A percentile compares a stretch with the other conserved stretches of the same genome.
phyloP scores from a whole-genome alignment of 2,797 vertebrate species.

The Meriones psammophilus region DNA sequence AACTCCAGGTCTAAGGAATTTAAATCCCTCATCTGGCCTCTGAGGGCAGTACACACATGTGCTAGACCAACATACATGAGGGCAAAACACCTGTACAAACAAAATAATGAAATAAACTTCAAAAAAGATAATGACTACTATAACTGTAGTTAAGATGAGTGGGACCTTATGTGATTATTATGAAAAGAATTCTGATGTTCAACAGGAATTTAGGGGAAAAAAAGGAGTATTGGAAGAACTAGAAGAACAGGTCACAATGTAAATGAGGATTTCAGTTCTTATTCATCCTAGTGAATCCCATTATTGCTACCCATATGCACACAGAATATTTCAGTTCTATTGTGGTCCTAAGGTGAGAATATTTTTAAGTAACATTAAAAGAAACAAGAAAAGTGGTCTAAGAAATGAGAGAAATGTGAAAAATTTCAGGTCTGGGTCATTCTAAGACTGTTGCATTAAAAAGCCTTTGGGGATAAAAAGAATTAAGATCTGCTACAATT shows the following conservation, averaged over 20 bases:
- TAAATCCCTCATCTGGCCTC: not conserved
- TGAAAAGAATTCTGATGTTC: conserved; percentile 64
- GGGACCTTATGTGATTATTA: not conserved
- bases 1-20: not conserved
- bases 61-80: not conserved
- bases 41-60: not conserved
- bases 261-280: not conserved
- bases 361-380: conserved; percentile 71
- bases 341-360: conserved; percentile 66
- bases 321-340: conserved; percentile 59
- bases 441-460: conserved; percentile 57
- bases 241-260: conserved; percentile 66
- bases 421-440: conserved; percentile 63
- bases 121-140: not conserved
- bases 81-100: not conserved
- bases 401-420: conserved; percentile 74
- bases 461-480: conserved; percentile 65
- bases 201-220: conserved; percentile 68
- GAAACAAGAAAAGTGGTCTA: conserved; percentile 58
- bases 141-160: conserved; percentile 45
- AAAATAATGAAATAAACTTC: not conserved
- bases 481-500: conserved; percentile 48
- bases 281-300: not conserved
- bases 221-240: conserved; percentile 36
- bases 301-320: not conserved